Percentiles rank a stretch among this genome's conserved stretches.
Conservation (phyloP, 2,888 invertebrate genomes). For the Nomada ferruginata region DNA sequence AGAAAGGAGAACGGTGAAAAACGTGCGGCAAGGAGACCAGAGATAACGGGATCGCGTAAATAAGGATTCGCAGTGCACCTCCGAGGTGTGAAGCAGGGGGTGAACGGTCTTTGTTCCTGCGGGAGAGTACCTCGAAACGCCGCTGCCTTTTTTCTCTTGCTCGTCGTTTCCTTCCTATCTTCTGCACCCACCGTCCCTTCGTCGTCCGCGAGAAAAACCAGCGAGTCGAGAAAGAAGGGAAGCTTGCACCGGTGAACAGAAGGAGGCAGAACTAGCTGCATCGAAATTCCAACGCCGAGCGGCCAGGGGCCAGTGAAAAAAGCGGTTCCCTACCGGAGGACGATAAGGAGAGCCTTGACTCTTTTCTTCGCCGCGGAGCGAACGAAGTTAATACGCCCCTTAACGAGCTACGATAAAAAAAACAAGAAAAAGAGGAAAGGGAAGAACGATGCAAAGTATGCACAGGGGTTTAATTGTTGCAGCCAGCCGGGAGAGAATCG, state of each 20-base stretch:
- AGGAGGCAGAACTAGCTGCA: neutral
- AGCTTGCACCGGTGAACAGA: neutral
- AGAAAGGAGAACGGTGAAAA: neutral
- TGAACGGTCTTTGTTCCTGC: conserved; percentile 28
- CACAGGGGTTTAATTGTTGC: neutral
- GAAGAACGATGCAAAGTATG: neutral
- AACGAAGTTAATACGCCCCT: neutral
- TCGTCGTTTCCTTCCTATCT: neutral
- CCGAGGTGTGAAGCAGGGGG: neutral
- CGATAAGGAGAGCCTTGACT: too few species aligned
- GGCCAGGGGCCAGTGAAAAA: too few species aligned
- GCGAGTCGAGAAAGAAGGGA: neutral
- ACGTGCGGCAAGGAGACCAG: conserved; percentile 11
- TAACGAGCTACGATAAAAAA: neutral
- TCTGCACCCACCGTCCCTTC: neutral
- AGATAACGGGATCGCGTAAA: conserved; percentile 67
- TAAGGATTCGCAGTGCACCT: conserved; percentile 54
- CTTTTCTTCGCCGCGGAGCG: neutral
- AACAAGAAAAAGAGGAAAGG: neutral
- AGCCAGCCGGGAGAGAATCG: neutral
- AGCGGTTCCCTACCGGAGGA: too few species aligned
- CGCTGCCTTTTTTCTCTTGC: neutral
- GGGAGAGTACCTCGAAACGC: conserved; percentile 6
- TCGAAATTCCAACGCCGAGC: neutral
- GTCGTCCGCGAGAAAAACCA: conserved; percentile 1